Evolutionary conservation across 2,113 vertebrate genomes (phyloP).

Genomic region (Callithrix jacchus): DNA sequence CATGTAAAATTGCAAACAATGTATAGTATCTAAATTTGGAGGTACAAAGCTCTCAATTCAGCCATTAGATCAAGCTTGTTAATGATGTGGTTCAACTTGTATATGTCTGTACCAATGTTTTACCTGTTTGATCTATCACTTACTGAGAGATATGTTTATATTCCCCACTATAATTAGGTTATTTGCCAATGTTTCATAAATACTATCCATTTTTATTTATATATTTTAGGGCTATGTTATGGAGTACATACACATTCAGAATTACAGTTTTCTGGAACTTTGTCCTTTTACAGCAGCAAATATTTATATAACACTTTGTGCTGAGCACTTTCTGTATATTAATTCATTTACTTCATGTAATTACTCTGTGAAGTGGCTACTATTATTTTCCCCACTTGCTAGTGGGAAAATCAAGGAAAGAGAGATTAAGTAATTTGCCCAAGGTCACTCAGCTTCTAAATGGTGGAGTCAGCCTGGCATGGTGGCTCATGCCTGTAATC

Average conservation of each 20-base stretch:
- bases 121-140: background rate
- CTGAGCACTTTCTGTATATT: background rate
- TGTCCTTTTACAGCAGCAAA: background rate
- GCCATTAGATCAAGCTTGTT: background rate
- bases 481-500: too few species aligned
- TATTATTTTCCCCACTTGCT: background rate
- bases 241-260: background rate
- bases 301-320: background rate
- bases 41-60: background rate
- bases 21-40: background rate
- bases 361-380: background rate
- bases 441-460: background rate
- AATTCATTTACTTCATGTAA: background rate
- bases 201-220: background rate
- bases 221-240: background rate
- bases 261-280: background rate
- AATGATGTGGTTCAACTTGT: background rate
- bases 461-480: background rate
- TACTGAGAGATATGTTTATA: background rate
- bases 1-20: background rate
- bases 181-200: background rate
- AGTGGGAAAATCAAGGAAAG: background rate
- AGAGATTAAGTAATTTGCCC: background rate
- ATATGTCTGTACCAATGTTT: background rate
- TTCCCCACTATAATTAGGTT: background rate